Evolutionary conservation across 2,113 vertebrate genomes (phyloP), one percentile per base, ranked within the genome.

Genomic region (Saguinus imperator): DNA sequence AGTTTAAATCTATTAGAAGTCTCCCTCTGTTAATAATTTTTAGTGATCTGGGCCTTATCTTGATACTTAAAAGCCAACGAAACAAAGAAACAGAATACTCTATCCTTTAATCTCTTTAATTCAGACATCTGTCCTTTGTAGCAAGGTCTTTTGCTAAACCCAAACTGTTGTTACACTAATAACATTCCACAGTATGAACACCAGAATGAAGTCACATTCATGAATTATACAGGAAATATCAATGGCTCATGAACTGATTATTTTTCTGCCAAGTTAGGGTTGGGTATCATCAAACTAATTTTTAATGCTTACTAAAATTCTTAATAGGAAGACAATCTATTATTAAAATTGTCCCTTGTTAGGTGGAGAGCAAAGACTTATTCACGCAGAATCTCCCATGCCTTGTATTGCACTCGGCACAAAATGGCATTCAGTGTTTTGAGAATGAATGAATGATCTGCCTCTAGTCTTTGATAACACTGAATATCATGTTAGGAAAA

Each of bases 351-450:
- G 50, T 58, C 55, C 37, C n/a, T 9, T 45, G 11, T 23, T 55
- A 52, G 66, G n/a, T 58, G 29, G 72, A 72, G 35, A 61, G 83
- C 75, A 48, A 29, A 37, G 18, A 45, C 35, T 66, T 50, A 8
- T 17, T 55, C 17, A 68, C 50, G 45, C 17, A 14, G 35, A 72
- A 27, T 40, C 35, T 75, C 43, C n/a, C 58, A 6, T 80, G 21
- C 16, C 23, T n/a, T 4, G 0, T 32, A 25, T 0, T 32, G 75
- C 23, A 13, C 20, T 1, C 10, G 85, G 45, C 68, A 45, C 4
- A 68, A 48, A 52, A 35, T 0, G n/a, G 23, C n/a, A 3, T 35
- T 37, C 57, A 0, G 8, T 9, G 35, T 58, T 77, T 18, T 50
- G 21, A 50, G 29, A 23, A 35, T 18, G 20, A 43, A 72, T 25